Evolutionary conservation across 1,140 invertebrate genomes (phyloP), one percentile per base, ranked within the genome.

Genomic region (Sminthurides bifidus): DNA sequence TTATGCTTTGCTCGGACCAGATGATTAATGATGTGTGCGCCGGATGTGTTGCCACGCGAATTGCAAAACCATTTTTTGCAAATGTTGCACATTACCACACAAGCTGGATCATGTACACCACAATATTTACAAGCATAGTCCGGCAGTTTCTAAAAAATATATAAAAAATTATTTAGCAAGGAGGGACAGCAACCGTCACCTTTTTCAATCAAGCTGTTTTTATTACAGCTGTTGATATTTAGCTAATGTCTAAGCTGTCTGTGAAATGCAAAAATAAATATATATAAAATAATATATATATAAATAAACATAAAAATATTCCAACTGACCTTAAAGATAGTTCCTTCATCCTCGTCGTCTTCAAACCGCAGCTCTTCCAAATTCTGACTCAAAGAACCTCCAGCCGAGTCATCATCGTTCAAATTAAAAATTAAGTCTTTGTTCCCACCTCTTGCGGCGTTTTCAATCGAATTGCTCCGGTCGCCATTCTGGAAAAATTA

Each of bases 41-140:
- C 95, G 15, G 92, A 93, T 3, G 94, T 98, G 69, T 92, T 95
- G 3, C 95, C 95, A 62, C 93, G 79, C 5, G 93, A 93, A 79
- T 99, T 99, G 71, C 96, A 99, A 70, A 99, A 98, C 96, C 96
- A 99, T 70, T 97, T 97, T 65, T 94, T 93, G 69, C 95, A 98
- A 37, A 90, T 80, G 71, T 96, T 97, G 71, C 96, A 99, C 82
- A 92, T 91, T 21, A 98, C 92, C 30, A 99, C 94, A 64, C 89
- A 94, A 55, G 86, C 82, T 1, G 94, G 93, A 70, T 99, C 96
- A 74, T 97, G 92, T 62, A 99, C 94, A 44, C 94, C 94, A 75
- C 96, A 99, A 69, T 99, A 97, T 76, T 92, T 90, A 76, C 93
- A 98, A 0, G 92, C 92, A 79, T 94, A 90, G 56, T 86, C 82